Base-by-base conservation (phyloP, 2,113 vertebrate genomes). In the Micromys minutus region DNA sequence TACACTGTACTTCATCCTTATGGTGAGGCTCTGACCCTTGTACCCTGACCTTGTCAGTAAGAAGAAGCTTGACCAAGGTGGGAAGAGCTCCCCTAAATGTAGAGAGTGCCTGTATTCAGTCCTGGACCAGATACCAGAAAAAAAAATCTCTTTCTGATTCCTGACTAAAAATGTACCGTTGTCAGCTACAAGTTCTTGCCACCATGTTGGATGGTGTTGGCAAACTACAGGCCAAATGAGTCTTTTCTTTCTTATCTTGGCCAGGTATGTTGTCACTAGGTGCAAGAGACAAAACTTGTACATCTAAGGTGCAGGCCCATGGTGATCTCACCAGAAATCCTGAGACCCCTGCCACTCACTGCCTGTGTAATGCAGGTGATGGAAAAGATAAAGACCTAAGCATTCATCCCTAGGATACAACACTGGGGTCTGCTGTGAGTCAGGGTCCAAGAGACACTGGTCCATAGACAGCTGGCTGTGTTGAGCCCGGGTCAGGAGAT, bases 371-470 rank as follows among this genome's bases (percentile, higher is more conserved):
- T n/a, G n/a, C n/a, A n/a, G 19, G 0, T 22, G 36, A 5, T 0
- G 1, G 19, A 31, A 36, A 50, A 1, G 15, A 55, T 1, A 2
- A 22, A 52, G 17, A 24, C 16, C 34, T 55, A 2, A n/a, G 5
- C 69, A 47, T 77, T 29, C 21, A 31, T 17, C 15, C 5, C 0
- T 10, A 57, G 81, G 85, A 90, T 74, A 47, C 0, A 52, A 65
- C 1, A 2, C 42, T 15, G n/a, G 7, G 26, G 57, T 42, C 0
- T 2, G n/a, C 19, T 7, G 0, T 3, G 29, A 75, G 4, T 16
- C 13, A 57, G 36, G 55, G 31, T 69, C 83, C 17, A 47, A 5
- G 63, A 69, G 84, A 50, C 19, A 2, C 29, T 50, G 29, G 31
- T 42, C 80, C 24, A 81, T 3, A 7, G n/a, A 13, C 4, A 3